phyloP scores from a whole-genome alignment of 2,888 invertebrate species.

The Galerucella nymphaeae region DNA sequence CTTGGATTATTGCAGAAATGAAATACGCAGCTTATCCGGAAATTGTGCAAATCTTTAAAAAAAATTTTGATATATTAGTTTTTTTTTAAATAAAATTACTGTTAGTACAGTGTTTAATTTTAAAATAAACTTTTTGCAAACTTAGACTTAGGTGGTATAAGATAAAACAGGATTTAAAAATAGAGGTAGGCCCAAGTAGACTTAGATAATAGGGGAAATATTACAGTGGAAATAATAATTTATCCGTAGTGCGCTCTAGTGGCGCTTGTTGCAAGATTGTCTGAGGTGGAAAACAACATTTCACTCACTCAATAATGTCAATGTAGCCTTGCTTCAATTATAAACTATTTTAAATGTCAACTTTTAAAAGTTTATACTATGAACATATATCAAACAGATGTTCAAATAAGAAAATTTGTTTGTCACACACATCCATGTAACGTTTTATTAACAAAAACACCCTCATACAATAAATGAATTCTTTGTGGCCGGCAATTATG shows the following conservation, averaged over 20 bases:
- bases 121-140: too few species aligned
- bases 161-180: too few species aligned
- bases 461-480: constrained; percentile 58
- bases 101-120: too few species aligned
- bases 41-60: not conserved
- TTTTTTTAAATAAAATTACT: not conserved
- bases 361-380: not conserved
- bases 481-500: constrained; percentile 61
- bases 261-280: too few species aligned
- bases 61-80: not conserved
- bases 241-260: too few species aligned
- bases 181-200: too few species aligned
- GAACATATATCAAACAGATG: constrained; percentile 29
- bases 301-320: too few species aligned
- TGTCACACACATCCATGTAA: constrained; percentile 51
- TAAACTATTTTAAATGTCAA: not conserved
- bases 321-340: not conserved
- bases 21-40: not conserved
- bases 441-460: constrained; percentile 56
- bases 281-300: too few species aligned
- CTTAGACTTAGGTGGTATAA: too few species aligned
- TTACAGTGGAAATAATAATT: too few species aligned
- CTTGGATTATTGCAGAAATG: not conserved
- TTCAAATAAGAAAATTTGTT: constrained; percentile 40
- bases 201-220: too few species aligned